Evolutionary conservation across 2,888 invertebrate species (phyloP), one percentile per base, ranked within the genome.

Genomic region (Salticus scenicus): DNA sequence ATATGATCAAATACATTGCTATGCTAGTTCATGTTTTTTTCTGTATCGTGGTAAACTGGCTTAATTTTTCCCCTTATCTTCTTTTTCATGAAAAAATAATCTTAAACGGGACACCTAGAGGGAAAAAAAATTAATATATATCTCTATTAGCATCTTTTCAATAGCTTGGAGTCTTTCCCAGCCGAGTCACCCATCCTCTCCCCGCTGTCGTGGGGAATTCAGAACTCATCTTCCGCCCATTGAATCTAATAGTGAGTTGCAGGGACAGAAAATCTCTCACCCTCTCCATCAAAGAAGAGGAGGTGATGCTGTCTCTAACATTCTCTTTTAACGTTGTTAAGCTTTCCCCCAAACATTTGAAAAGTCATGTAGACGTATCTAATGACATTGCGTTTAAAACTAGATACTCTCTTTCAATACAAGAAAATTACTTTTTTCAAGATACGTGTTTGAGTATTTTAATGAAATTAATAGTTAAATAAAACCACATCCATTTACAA

Each of bases 71-170:
- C n/a, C n/a, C n/a, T n/a, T n/a, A n/a, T n/a, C n/a, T n/a, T n/a
- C n/a, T n/a, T n/a, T n/a, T n/a, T n/a, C n/a, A n/a, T n/a, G n/a
- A n/a, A n/a, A n/a, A 37, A 37, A 37, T 7, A 37, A 37, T 37
- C 7, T 37, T 37, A 7, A 4, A 37, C 37, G 42, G 2, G 57
- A 57, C 57, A 4, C 57, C 57, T 7, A 37, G 20, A 20, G 4
- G 24, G 57, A 57, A 2, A 57, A 17, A 17, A 57, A 57, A 24
- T 57, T 24, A 57, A 57, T 57, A 24, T 57, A 20, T 57, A 57
- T 57, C 57, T 57, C 20, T 57, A 17, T 57, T 57, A 57, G 57
- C 24, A 57, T 57, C 57, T 57, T 57, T 24, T 57, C 57, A 57
- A 57, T 57, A 24, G 57, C 57, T 17, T 24, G 24, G 4, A 24